phyloP scores from a whole-genome alignment of 2,113 vertebrate genomes.

The Balaeniceps rex region DNA sequence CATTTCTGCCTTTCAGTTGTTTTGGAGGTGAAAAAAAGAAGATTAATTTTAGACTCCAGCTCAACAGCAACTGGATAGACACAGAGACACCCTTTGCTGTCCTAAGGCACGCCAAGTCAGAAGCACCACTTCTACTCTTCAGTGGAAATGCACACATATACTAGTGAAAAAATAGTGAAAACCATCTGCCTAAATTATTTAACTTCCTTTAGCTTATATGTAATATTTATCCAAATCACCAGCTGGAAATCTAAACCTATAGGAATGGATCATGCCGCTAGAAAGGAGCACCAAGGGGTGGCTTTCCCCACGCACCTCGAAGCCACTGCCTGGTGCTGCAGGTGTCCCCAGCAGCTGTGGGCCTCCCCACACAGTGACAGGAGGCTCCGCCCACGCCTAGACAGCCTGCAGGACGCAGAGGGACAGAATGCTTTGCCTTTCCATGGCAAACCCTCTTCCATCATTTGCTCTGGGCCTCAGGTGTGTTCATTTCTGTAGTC shows the following conservation, averaged over 20 bases:
- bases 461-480: not conserved
- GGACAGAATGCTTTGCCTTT: not conserved
- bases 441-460: not conserved
- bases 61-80: not conserved
- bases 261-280: not conserved
- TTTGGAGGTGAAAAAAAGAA: not conserved
- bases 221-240: not conserved
- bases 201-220: not conserved
- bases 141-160: not conserved
- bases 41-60: not conserved
- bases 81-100: not conserved
- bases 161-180: not conserved
- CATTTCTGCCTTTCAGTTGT: not conserved
- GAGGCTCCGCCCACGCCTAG: not conserved
- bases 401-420: not conserved
- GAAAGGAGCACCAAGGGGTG: not conserved
- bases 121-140: not conserved
- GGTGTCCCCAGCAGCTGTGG: not conserved
- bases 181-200: not conserved
- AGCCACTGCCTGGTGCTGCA: not conserved
- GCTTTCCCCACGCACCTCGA: accelerated
- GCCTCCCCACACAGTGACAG: accelerated
- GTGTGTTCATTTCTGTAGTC: accelerated
- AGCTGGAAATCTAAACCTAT: accelerated
- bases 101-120: not conserved